Evolutionary conservation across 2,888 invertebrate genomes (phyloP).

Genomic region (Hypsopygia costalis): DNA sequence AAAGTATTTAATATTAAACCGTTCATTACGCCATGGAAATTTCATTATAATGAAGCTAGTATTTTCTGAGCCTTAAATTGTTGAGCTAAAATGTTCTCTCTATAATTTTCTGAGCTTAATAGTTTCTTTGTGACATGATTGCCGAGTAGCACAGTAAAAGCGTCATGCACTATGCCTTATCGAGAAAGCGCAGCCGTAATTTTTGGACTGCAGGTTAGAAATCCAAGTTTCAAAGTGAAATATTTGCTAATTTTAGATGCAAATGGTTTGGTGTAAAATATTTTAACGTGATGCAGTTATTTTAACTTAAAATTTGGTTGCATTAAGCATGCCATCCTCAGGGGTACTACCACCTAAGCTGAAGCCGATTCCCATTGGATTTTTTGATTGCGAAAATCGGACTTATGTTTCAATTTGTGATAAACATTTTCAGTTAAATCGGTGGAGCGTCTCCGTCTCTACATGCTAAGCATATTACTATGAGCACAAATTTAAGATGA

Average conservation of each 20-base stretch:
- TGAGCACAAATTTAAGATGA: too few relatives aligned
- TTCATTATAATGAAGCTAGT: neutral
- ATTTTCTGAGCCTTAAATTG: neutral
- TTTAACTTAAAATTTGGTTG: too few relatives aligned
- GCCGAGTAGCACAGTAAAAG: conserved; percentile 6
- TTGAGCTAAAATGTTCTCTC: conserved; percentile 4
- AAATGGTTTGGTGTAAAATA: too few relatives aligned
- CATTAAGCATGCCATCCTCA: too few relatives aligned
- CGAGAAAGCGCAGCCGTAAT: conserved; percentile 1
- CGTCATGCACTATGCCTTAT: conserved; percentile 10
- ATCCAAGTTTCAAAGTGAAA: conserved; percentile 5
- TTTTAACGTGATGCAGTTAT: too few relatives aligned
- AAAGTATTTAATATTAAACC: neutral
- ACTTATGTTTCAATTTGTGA: too few relatives aligned
- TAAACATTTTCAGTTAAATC: too few relatives aligned
- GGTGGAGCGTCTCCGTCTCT: too few relatives aligned
- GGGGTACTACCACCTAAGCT: too few relatives aligned
- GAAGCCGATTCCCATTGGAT: too few relatives aligned
- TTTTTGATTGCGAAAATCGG: too few relatives aligned
- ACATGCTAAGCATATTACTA: too few relatives aligned
- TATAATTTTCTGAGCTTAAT: conserved; percentile 10
- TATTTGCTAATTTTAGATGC: conserved; percentile 11
- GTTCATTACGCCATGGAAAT: neutral
- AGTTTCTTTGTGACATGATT: conserved; percentile 11
- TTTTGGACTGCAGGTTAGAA: neutral